Conservation (phyloP, 2,888 invertebrate genomes). For the Helobdella robusta region DNA sequence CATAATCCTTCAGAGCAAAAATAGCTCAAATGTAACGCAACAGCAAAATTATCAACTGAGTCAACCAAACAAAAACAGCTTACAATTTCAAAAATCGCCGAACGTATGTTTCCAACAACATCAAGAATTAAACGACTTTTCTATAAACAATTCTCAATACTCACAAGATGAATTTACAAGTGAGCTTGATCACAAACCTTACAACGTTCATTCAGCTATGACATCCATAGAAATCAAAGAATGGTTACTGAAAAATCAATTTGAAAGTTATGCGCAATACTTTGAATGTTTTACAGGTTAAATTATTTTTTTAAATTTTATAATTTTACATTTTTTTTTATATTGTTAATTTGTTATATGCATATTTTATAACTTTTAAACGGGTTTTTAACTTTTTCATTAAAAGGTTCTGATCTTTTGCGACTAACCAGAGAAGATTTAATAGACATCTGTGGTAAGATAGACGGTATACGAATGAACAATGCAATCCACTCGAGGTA, state of each 20-base stretch:
- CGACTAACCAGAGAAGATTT: constrained; percentile 80
- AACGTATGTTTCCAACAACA: no score
- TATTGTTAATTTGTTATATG: no score
- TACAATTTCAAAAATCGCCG: no score
- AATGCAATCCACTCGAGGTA: constrained; percentile 53
- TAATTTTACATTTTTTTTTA: constrained; percentile 4
- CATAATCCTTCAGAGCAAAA: no score
- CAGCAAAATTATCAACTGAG: no score
- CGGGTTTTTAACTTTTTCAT: neutral
- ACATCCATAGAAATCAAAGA: constrained; percentile 60
- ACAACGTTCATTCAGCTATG: constrained; percentile 62
- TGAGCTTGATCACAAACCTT: no score
- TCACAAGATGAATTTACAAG: no score
- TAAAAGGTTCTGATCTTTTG: constrained; percentile 63
- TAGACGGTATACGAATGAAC: constrained; percentile 83
- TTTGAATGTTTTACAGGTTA: constrained; percentile 73
- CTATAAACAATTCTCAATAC: no score
- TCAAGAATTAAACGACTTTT: no score
- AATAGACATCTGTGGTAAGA: constrained; percentile 83
- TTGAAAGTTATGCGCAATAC: constrained; percentile 64
- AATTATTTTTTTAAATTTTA: neutral
- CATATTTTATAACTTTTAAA: no score
- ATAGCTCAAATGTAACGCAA: no score
- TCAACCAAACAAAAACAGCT: no score
- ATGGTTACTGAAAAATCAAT: constrained; percentile 72